Evolutionary conservation across 2,113 vertebrate genomes (phyloP).

Genomic region (Trinectes maculatus): DNA sequence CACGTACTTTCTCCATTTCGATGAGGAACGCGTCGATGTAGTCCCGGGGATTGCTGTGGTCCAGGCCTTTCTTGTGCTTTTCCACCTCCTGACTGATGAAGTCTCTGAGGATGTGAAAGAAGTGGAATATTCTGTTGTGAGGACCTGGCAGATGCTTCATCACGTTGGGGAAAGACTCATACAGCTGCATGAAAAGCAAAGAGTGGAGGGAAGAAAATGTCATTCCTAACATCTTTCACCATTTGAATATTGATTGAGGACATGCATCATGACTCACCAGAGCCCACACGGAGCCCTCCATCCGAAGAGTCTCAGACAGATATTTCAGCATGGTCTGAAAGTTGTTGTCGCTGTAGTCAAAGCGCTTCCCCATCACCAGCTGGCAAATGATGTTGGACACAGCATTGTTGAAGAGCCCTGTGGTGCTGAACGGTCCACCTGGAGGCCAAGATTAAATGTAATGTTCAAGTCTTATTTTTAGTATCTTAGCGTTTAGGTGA

Average conservation of each 20-base stretch:
- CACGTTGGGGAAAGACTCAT: slow-evolving; percentile 76
- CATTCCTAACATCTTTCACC: neutral
- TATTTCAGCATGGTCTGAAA: slow-evolving; percentile 82
- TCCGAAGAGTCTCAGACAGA: slow-evolving; percentile 54
- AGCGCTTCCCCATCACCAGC: slow-evolving; percentile 85
- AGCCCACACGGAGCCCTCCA: slow-evolving; percentile 68
- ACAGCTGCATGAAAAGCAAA: slow-evolving; percentile 74
- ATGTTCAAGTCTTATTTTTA: neutral
- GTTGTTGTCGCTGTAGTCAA: slow-evolving; percentile 80
- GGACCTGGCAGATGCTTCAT: slow-evolving; percentile 82
- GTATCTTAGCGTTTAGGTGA: neutral
- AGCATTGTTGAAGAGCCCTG: slow-evolving; percentile 82
- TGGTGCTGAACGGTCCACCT: slow-evolving; percentile 83
- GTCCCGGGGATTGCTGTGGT: slow-evolving; percentile 76
- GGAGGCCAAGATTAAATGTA: slow-evolving; percentile 17
- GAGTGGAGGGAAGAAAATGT: neutral
- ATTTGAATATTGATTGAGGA: neutral
- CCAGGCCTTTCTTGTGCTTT: slow-evolving; percentile 81
- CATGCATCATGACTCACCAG: slow-evolving; percentile 60
- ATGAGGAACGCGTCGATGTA: slow-evolving; percentile 85
- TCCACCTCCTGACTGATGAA: slow-evolving; percentile 68
- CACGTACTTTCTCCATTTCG: slow-evolving; percentile 82
- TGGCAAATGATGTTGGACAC: slow-evolving; percentile 88
- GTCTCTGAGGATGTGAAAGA: slow-evolving; percentile 4
- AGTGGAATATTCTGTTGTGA: slow-evolving; percentile 76